phyloP scores from a whole-genome alignment of 2,113 vertebrate species.

The Amblyornis subalaris region DNA sequence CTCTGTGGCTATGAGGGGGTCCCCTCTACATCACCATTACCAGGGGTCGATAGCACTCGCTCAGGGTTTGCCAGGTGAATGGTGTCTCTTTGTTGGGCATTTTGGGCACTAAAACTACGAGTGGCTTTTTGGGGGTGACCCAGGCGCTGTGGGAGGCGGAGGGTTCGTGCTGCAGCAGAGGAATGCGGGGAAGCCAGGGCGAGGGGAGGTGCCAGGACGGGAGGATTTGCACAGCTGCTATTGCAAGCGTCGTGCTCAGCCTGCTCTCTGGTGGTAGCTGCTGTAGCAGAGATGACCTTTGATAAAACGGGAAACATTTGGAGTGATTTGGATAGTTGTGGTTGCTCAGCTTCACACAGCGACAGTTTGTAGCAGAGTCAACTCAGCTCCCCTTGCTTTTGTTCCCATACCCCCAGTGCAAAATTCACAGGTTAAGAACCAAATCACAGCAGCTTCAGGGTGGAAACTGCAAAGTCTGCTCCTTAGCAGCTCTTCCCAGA shows the following conservation, averaged over 20 bases:
- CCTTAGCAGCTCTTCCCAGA: background rate
- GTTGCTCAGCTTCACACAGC: background rate
- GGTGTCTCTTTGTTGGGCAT: background rate
- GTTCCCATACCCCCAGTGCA: background rate
- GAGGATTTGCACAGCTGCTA: slow-evolving; percentile 16
- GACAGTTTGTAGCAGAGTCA: background rate
- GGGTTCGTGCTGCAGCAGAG: background rate
- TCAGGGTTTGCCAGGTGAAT: background rate
- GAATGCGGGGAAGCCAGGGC: background rate
- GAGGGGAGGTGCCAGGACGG: slow-evolving; percentile 28
- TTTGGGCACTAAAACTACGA: accelerated
- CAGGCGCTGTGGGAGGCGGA: accelerated
- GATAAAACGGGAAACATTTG: background rate
- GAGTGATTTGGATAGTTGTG: background rate
- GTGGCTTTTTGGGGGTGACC: background rate
- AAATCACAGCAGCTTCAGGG: background rate
- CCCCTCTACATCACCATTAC: background rate
- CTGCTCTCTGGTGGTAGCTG: slow-evolving; percentile 63
- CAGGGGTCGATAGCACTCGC: accelerated
- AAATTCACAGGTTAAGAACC: background rate
- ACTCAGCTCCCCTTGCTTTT: background rate
- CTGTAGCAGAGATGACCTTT: slow-evolving; percentile 30
- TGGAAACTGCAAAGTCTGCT: background rate
- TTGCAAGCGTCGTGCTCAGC: slow-evolving; percentile 17
- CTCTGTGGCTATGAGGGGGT: accelerated